Conservation (phyloP, 2,797 vertebrate species). For the Pseudomugil tenellus region DNA sequence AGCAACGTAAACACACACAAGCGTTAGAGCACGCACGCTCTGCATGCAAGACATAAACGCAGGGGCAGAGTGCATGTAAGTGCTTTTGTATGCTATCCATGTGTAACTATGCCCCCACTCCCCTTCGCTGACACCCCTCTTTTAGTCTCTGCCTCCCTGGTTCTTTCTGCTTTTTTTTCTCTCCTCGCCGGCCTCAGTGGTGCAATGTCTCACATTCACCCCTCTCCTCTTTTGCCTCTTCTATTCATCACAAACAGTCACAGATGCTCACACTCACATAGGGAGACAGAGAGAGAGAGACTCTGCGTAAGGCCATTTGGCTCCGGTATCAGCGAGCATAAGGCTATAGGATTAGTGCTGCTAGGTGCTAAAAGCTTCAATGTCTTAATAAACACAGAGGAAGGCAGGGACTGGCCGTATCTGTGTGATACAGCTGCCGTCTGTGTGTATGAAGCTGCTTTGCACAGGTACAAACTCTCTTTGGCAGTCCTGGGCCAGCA, state of each 20-base stretch:
- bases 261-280: conserved; percentile 54
- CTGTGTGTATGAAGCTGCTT: conserved; percentile 46
- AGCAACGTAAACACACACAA: conserved; percentile 25
- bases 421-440: conserved; percentile 50
- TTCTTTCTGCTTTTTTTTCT: conserved; percentile 36
- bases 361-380: conserved; percentile 77
- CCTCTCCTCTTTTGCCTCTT: conserved; percentile 59
- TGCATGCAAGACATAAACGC: conserved; percentile 71
- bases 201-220: conserved; percentile 66
- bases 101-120: conserved; percentile 35
- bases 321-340: conserved; percentile 66
- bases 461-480: conserved; percentile 54
- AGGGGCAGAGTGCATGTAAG: conserved; percentile 70
- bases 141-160: conserved; percentile 42
- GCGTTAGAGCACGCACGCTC: conserved; percentile 2
- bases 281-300: conserved; percentile 30
- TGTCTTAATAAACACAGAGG: conserved; percentile 74
- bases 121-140: conserved; percentile 18
- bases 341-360: conserved; percentile 79
- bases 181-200: conserved; percentile 61
- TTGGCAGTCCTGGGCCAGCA: conserved; percentile 47
- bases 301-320: conserved; percentile 67
- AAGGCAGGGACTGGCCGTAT: conserved; percentile 40
- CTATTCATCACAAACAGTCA: conserved; percentile 71
- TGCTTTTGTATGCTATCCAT: conserved; percentile 73